These are phyloP conservation scores for Griposia aprilina DNA, from an alignment of 2,888 invertebrate species.

Conservation along the genomic window DNA sequence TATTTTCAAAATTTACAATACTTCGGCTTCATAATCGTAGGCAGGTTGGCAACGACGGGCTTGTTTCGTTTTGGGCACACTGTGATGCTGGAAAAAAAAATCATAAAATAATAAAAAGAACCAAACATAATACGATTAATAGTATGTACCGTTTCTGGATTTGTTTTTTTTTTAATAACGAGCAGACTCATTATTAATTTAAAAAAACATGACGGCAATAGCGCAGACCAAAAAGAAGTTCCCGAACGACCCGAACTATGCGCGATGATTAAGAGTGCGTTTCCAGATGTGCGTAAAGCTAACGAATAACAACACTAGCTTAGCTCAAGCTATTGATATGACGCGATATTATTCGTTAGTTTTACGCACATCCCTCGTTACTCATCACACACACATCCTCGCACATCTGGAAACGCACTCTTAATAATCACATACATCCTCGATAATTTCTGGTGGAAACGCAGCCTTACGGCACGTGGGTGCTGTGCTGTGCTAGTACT, in stretches of 20 bases:
- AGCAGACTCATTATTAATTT: not conserved
- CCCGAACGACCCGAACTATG: not conserved
- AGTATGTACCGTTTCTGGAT: not conserved
- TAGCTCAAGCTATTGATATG: not conserved
- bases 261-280: not conserved
- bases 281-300: not conserved
- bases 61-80: constrained; percentile 92
- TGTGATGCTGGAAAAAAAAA: constrained; percentile 91
- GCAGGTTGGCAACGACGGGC: constrained; percentile 92
- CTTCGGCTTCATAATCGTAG: constrained; percentile 87
- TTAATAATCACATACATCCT: no score
- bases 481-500: not conserved
- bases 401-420: not conserved
- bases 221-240: not conserved
- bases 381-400: no score
- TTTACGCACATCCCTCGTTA: not conserved
- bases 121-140: not conserved
- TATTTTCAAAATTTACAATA: constrained; percentile 81
- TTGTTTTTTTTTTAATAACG: not conserved
- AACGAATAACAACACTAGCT: not conserved
- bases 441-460: no score
- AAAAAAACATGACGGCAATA: not conserved
- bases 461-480: not conserved
- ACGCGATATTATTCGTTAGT: not conserved
- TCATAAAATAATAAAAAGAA: constrained; percentile 2